Base-by-base conservation (phyloP, 2,888 invertebrate species). In the Elysia crispata region DNA sequence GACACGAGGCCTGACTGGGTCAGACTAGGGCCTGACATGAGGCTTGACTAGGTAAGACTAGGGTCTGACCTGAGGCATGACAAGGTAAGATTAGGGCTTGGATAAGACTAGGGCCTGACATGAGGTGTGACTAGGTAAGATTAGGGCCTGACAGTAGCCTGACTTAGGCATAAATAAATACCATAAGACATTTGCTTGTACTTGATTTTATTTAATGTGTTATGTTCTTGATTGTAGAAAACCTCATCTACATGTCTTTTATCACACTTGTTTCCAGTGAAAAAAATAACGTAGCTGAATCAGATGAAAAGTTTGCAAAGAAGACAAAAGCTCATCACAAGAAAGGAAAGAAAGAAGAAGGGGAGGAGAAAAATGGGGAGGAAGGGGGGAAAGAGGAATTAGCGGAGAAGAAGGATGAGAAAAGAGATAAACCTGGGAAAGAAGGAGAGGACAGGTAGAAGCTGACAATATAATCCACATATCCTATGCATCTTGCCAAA, bases 221-320 rank as follows among this genome's bases (percentile, higher is more conserved):
- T 41, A 11, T 41, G 11, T 41, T 41, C 5, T 41, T 11, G 11
- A 6, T 41, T 41, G 41, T 3, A 41, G 41, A 11, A 41, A 41
- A 41, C 41, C 11, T 41, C n/a, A n/a, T n/a, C 20, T 23, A 8
- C n/a, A 23, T 60, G 25, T 25, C 60, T 25, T 64, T 20, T 76
- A 49, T 41, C 64, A 28, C 62, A 31, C 49, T 72, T 70, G 77
- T 57, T 79, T 64, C 30, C 76, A 76, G 76, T 80, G 76, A 80
- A 30, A 54, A 49, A 74, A 79, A 30, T 75, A 76, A 76, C 49
- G 66, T 23, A 30, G 66, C 33, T 18, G 80, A 80, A 20, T 23
- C 57, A 3, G 79, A 74, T 67, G 62, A 15, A 50, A 49, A 20
- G 20, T 15, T 73, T 54, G 74, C 73, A 54, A 67, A 70, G 69